Evolutionary conservation across 2,113 vertebrate species (phyloP), one percentile per base, ranked within the genome.

Genomic region (Chaetorhynchus papuensis): DNA sequence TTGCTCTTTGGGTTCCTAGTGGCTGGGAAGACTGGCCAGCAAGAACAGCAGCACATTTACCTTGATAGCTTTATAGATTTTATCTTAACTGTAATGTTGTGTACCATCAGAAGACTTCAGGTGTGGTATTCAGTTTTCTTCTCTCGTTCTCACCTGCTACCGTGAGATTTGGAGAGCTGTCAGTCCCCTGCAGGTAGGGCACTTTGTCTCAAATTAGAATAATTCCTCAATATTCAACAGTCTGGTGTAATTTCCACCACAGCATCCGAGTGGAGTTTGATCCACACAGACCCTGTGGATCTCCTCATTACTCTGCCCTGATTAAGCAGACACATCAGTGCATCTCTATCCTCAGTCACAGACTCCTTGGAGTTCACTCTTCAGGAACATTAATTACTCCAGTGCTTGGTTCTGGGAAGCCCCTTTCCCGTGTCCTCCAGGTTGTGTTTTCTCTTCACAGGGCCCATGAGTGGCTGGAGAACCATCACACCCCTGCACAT

Each of bases 331-430:
- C 50, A 60, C 5, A 2, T 28, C 63, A 42, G 66, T 2, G 3
- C 4, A 1, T 86, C 76, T 86, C 75, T 54, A 0, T 57, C 35
- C 66, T 42, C 87, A 88, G 15, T 23, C 37, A 9, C 53, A 60
- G 66, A 39, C 45, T 86, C 71, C 88, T 92, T 10, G 42, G 79
- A 44, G 88, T 20, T 96, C 69, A 39, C 41, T 87, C 60, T 91
- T 57, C 57, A 52, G 72, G 53, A 91, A n/a, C 4, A 2, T 89
- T 96, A 74, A 96, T 94, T 89, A 75, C 79, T 70, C 47, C 80
- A 70, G 30, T 15, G 71, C 49, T 65, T 0, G 0, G 10, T 75
- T 74, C 64, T 63, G 63, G 68, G 49, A 69, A 91, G 18, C 8
- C 6, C 31, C 24, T 78, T 89, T 80, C 41, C 44, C 30, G 1